Percentiles rank a stretch among this genome's conserved stretches.
Conservation (phyloP, 1,140 invertebrate genomes). For the Drosophila triauraria region DNA sequence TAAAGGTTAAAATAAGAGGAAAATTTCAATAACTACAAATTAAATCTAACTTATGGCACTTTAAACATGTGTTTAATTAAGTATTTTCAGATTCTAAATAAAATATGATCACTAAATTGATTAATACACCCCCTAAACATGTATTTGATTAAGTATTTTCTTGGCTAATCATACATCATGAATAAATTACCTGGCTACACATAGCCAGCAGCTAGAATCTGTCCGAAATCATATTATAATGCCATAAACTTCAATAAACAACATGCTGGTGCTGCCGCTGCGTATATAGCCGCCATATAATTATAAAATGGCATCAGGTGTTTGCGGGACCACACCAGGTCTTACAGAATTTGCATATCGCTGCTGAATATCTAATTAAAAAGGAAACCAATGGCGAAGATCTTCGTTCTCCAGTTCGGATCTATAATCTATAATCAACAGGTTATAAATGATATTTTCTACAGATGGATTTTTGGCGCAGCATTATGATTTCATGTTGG, state of each 20-base stretch:
- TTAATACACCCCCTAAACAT: no score
- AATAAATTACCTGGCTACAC: constrained; percentile 14
- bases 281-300: constrained; percentile 61
- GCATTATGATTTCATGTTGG: constrained; percentile 23
- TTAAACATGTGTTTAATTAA: no score
- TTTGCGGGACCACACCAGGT: constrained; percentile 29
- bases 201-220: constrained; percentile 56
- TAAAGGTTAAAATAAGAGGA: not conserved
- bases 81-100: not conserved
- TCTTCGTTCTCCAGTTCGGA: constrained; percentile 10
- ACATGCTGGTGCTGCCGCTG: constrained; percentile 28
- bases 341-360: constrained; percentile 47
- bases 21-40: not conserved
- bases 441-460: constrained; percentile 55
- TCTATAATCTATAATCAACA: constrained; percentile 33
- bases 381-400: constrained; percentile 30
- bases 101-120: no score
- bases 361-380: constrained; percentile 41
- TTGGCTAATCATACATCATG: constrained; percentile 16
- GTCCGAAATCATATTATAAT: constrained; percentile 56
- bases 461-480: constrained; percentile 33
- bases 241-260: constrained; percentile 52
- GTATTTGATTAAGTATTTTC: constrained; percentile 8
- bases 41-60: no score
- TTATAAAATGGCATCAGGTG: constrained; percentile 60